These are phyloP conservation scores for Procambarus clarkii DNA, from an alignment of 1,140 invertebrate genomes.

Conservation along the genomic window DNA sequence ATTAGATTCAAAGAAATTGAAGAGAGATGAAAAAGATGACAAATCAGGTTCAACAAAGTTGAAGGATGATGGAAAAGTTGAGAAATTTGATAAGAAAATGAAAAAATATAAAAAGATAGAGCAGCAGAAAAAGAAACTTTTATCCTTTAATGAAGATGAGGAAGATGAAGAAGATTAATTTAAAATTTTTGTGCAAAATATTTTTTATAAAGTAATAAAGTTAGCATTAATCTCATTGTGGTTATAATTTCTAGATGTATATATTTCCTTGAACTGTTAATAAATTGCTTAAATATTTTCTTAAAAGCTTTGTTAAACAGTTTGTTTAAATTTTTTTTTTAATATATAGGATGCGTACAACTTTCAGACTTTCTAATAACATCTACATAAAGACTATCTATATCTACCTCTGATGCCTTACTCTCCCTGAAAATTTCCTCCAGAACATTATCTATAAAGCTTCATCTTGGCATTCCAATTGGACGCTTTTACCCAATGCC, in stretches of 20 bases:
- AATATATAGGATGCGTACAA: too few species aligned
- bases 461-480: too few species aligned
- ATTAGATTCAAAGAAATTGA: slow-evolving; percentile 25
- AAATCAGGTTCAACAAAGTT: slow-evolving; percentile 15
- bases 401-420: too few species aligned
- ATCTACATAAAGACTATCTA: too few species aligned
- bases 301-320: too few species aligned
- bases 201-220: background rate
- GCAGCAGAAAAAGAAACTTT: slow-evolving; percentile 13
- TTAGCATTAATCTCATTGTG: background rate
- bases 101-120: slow-evolving; percentile 33
- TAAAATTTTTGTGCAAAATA: background rate
- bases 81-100: background rate
- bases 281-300: too few species aligned
- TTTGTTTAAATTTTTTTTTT: too few species aligned
- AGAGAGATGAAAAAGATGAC: slow-evolving; percentile 10
- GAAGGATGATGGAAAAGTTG: background rate
- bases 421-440: too few species aligned
- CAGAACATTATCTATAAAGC: too few species aligned
- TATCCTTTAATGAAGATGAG: slow-evolving; percentile 45
- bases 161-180: slow-evolving; percentile 35
- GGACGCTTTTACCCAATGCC: too few species aligned
- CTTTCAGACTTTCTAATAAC: too few species aligned
- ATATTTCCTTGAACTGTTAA: background rate
- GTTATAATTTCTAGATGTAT: background rate